Base-by-base conservation (phyloP, 2,888 invertebrate species). In the Lamellibrachia satsuma region DNA sequence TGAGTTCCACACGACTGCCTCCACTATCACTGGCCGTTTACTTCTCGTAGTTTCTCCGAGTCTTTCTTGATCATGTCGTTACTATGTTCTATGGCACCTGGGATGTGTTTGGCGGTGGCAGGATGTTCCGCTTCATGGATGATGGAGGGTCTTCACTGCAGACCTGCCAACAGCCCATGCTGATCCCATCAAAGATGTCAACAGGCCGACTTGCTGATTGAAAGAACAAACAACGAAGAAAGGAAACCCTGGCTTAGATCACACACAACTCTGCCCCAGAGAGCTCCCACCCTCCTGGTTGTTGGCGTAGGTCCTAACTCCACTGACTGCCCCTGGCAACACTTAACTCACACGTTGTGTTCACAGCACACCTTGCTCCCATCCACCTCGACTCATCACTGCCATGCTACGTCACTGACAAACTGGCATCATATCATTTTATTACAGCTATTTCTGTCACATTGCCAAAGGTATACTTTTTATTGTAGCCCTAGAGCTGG, bases 401-500 rank as follows among this genome's bases (percentile, higher is more conserved):
- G 75, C 75, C 75, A 22, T n/a, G 6, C 75, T 75, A 15, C 75
- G 22, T 75, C 75, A 22, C 22, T 6, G 22, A 75, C 75, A 75
- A 75, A 75, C 75, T 22, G 75, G n/a, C 75, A 22, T 75, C n/a
- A 39, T 75, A 75, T 75, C 75, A 75, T 75, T 75, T 75, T 75
- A 75, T 75, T 75, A 15, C 75, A 75, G 15, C 75, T n/a, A 75
- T 75, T 75, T 75, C 75, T 75, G 75, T n/a, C 75, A 6, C 75
- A 75, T 75, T n/a, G 75, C 75, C 75, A 75, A 75, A n/a, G 75
- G 75, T 75, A 75, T 75, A 75, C 75, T 75, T 75, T 75, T 75
- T 75, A 75, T 75, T 75, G 75, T n/a, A 6, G 75, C 75, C 75
- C 75, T 22, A 6, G 22, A 75, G 75, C 75, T 75, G 75, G 75